phyloP scores from a whole-genome alignment of 2,113 vertebrate genomes.

The Oxygymnocypris stewartii region DNA sequence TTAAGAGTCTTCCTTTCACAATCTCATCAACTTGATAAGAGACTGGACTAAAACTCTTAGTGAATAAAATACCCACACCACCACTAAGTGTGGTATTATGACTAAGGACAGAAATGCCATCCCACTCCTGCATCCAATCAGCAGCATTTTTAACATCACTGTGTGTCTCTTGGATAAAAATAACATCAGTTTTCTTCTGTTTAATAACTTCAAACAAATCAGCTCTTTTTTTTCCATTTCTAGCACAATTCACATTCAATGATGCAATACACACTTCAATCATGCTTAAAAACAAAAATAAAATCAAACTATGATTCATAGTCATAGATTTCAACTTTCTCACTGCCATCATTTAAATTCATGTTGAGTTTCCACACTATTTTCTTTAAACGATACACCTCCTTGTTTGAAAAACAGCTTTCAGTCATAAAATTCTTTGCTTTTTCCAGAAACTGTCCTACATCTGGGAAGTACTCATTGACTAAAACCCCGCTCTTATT shows the following conservation, averaged over 20 bases:
- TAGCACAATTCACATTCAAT: background rate
- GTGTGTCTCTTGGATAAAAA: background rate
- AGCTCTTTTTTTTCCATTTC: background rate
- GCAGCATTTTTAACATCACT: background rate
- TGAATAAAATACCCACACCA: too few relatives aligned
- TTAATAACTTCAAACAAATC: background rate
- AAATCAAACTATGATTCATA: background rate
- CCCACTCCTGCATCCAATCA: conserved; percentile 10
- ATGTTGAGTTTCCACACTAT: background rate
- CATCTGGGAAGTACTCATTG: background rate
- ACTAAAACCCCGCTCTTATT: background rate
- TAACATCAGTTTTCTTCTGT: background rate
- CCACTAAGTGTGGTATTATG: too few relatives aligned
- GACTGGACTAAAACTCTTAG: too few relatives aligned
- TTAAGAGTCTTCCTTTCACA: too few relatives aligned
- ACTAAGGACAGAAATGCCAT: too few relatives aligned
- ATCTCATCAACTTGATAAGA: too few relatives aligned
- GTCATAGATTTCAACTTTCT: background rate
- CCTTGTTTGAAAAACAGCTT: background rate
- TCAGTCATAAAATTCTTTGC: background rate
- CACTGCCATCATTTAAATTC: background rate
- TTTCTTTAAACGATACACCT: background rate
- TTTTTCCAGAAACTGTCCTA: background rate
- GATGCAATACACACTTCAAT: background rate
- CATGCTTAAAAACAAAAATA: background rate